Conservation (phyloP, 37 sponge, comb jelly and placozoan species). For the Ianthella basta region DNA sequence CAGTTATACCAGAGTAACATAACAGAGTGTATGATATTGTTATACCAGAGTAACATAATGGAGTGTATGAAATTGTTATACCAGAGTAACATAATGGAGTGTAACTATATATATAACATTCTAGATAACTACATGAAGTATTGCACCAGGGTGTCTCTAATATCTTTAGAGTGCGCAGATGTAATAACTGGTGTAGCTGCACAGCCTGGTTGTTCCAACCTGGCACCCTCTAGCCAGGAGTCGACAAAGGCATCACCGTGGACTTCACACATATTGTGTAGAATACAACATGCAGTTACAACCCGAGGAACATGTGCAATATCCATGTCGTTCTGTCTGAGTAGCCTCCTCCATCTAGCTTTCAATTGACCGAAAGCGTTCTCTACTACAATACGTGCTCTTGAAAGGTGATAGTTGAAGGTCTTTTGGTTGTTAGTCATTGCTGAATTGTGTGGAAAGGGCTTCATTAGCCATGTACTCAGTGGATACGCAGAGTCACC, state of each 20-base stretch:
- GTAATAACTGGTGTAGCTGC: too few species aligned
- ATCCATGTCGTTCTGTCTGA: conserved; percentile 36
- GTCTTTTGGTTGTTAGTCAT: conserved; percentile 17
- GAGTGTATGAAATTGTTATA: too few species aligned
- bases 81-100: too few species aligned
- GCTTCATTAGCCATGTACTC: conserved; percentile 52
- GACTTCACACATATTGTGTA: conserved; percentile 33
- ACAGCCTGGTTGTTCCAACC: too few species aligned
- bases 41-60: too few species aligned
- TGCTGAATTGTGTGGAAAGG: conserved; percentile 26
- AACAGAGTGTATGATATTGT: too few species aligned
- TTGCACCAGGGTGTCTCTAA: too few species aligned
- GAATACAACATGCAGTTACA: conserved; percentile 34
- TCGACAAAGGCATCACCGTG: conserved; percentile 3
- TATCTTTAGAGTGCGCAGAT: too few species aligned
- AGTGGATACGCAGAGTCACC: conserved; percentile 60
- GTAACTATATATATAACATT: too few species aligned
- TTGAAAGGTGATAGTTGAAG: conserved; percentile 21
- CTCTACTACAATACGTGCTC: conserved; percentile 53
- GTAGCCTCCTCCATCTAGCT: conserved; percentile 43
- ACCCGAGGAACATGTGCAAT: conserved; percentile 33
- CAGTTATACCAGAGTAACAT: too few species aligned
- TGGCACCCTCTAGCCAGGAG: conserved; percentile 31
- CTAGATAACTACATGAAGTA: too few species aligned
- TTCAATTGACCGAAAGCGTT: conserved; percentile 50